Evolutionary conservation across 2,888 invertebrate species (phyloP), one percentile per base, ranked within the genome.

Genomic region (Amblyjoppa fuscipennis): DNA sequence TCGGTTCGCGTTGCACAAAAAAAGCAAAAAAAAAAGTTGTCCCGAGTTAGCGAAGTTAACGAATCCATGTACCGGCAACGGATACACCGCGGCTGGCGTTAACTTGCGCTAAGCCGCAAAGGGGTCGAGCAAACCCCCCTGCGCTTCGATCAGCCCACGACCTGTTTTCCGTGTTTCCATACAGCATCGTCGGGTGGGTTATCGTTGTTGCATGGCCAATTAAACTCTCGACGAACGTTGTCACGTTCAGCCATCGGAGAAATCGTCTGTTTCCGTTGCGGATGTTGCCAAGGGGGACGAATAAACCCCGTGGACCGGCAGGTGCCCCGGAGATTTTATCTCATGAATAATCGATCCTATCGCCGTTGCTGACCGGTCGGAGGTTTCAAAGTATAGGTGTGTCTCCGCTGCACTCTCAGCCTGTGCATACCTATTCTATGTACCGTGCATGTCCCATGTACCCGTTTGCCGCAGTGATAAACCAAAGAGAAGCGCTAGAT

Each of bases 271-370:
- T 71, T 31, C 66, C n/a, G 11, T 41, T 41, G 79, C 31, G 45
- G 64, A 64, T n/a, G 38, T 41, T 20, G 68, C 75, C 53, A 71
- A 70, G 25, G 16, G 34, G 16, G 59, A 38, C 49, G 45, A 80
- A 68, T 76, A 73, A 80, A 49, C 66, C 79, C 71, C 76, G 66
- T 66, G 66, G 64, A 66, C 71, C 61, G 74, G 69, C 53, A 86
- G 79, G 61, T 81, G 75, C 41, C 16, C 34, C 49, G 66, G 56
- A 71, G 78, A 83, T 85, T 81, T 83, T 71, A 71, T 76, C 77
- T 73, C 75, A 87, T 87, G 82, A 88, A 87, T 88, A 87, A 88
- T 85, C 82, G 88, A 85, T 84, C 66, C 59, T 31, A 81, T 84
- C 83, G 85, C 31, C n/a, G 13, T 31, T 59, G 49, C 79, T 82